Evolutionary conservation across 2,113 vertebrate species (phyloP).

Genomic region (Thoracochromis brauschi): DNA sequence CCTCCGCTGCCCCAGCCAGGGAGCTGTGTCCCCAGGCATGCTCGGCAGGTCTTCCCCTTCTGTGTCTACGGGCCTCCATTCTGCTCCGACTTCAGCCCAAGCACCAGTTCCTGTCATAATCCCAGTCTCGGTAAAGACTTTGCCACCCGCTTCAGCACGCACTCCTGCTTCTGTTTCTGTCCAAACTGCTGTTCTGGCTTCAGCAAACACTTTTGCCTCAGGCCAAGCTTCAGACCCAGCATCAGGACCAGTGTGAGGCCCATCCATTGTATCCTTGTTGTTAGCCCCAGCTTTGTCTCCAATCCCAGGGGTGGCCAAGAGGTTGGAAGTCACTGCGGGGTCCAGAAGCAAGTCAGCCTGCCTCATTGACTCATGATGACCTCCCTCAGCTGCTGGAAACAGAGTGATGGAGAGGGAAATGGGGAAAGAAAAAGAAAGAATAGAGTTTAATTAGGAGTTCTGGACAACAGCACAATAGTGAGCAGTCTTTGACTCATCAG

Average conservation of each 20-base stretch:
- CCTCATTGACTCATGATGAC: not conserved
- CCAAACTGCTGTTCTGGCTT: slow-evolving; percentile 26
- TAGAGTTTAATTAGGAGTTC: slow-evolving; percentile 5
- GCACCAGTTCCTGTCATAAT: slow-evolving; percentile 9
- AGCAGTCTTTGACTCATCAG: slow-evolving; percentile 18
- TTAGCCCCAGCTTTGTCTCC: not conserved
- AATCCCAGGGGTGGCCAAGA: not conserved
- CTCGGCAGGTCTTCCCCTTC: not conserved
- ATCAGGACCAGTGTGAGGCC: not conserved
- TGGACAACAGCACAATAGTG: not conserved
- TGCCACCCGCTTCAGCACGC: not conserved
- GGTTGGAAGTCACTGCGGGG: slow-evolving; percentile 9
- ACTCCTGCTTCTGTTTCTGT: slow-evolving; percentile 18
- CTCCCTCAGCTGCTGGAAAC: slow-evolving; percentile 37
- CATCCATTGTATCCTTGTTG: not conserved
- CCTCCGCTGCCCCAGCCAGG: slow-evolving; percentile 13
- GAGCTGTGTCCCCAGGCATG: not conserved
- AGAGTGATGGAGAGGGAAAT: not conserved
- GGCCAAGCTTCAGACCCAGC: not conserved
- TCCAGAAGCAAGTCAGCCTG: not conserved
- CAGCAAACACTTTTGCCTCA: slow-evolving; percentile 21
- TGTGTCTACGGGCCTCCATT: not conserved
- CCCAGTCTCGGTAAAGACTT: slow-evolving; percentile 10
- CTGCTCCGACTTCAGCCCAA: slow-evolving; percentile 19
- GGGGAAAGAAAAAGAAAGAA: not conserved